phyloP scores from a whole-genome alignment of 2,113 vertebrate genomes.

The Cacatua alba region DNA sequence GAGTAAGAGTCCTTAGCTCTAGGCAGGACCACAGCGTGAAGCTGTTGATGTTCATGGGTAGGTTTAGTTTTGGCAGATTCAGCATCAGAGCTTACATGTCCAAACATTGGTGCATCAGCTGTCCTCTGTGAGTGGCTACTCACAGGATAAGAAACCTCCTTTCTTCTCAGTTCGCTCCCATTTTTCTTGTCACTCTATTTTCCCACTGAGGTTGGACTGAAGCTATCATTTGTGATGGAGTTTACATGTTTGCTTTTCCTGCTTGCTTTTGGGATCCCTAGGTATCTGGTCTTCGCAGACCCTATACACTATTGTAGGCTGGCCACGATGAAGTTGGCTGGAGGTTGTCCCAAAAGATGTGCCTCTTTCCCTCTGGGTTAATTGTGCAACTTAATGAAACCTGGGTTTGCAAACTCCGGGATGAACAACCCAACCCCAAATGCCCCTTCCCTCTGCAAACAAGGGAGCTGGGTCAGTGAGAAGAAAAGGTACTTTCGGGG shows the following conservation, averaged over 20 bases:
- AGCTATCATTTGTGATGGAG: not conserved
- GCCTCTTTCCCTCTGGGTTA: not conserved
- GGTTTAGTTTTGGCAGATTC: not conserved
- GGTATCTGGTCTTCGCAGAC: not conserved
- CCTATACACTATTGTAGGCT: fast-evolving
- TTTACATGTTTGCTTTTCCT: not conserved
- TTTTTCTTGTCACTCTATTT: not conserved
- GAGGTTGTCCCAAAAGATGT: not conserved
- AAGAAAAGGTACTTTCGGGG: not conserved
- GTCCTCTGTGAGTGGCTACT: not conserved
- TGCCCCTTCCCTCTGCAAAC: fast-evolving
- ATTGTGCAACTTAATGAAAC: not conserved
- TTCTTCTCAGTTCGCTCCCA: not conserved
- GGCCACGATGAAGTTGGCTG: not conserved
- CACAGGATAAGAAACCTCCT: not conserved
- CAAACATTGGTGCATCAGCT: not conserved
- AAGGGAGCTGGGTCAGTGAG: not conserved
- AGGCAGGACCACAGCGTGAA: not conserved
- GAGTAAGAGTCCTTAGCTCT: not conserved
- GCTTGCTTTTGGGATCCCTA: not conserved
- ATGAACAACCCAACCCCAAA: not conserved
- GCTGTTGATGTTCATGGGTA: not conserved
- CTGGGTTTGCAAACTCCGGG: not conserved
- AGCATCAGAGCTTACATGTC: not conserved
- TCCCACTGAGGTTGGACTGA: not conserved